Evolutionary conservation across 2,888 invertebrate species (phyloP), one percentile per base, ranked within the genome.

Genomic region (Cataglyphis cursor): DNA sequence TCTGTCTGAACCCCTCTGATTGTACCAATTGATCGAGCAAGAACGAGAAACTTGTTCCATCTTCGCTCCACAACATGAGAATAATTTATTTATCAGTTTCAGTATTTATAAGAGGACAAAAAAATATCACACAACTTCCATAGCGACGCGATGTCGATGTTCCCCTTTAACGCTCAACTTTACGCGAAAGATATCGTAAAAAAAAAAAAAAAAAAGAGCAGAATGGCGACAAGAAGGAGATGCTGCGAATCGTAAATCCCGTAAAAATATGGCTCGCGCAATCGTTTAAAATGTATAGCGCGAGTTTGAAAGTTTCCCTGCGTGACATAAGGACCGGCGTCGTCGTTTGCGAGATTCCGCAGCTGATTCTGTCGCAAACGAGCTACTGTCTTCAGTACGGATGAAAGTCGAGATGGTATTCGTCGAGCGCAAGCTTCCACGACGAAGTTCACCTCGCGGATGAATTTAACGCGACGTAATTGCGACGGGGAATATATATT

Each of bases 241-340:
- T 10, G 41, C n/a, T 41, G 62, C 21, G 48, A 86, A 70, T 73
- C 78, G 83, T 74, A 83, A 87, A 83, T 81, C 81, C 65, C 54
- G 9, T 28, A 44, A 62, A 84, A 84, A 84, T 82, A 75, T 72
- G 59, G 24, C 59, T 48, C 21, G 44, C 59, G 28, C n/a, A n/a
- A 82, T 65, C 78, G 44, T 76, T 80, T 54, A 85, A 86, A 82
- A 62, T 35, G 44, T 74, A 28, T 66, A 57, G 35, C 54, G 41
- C 65, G 41, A 82, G 81, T 82, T 73, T 31, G 28, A 44, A 81
- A 82, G 59, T 72, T 65, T 57, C n/a, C 44, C 15, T 28, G 28
- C 62, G 31, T 41, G 54, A 48, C 10, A 2, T 10, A 15, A 18
- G 38, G 44, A 44, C 31, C 28, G 2, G 15, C 51, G 21, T 24